phyloP scores from a whole-genome alignment of 2,888 invertebrate genomes.

The Diogma glabrata region DNA sequence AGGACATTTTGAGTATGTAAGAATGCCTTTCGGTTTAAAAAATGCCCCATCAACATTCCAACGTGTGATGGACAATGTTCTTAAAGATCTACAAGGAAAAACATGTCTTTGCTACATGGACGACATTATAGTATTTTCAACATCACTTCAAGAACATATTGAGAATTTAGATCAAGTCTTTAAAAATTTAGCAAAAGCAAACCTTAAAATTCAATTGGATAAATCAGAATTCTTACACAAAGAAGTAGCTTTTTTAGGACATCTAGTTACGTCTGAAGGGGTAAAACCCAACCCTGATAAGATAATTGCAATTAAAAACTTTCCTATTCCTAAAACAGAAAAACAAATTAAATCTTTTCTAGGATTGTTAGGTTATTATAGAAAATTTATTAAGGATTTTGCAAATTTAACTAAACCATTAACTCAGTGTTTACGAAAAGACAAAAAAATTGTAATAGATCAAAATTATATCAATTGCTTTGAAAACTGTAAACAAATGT shows the following conservation, averaged over 20 bases:
- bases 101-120: neutral
- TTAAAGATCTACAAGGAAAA: neutral
- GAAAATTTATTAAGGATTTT: conserved; percentile 15
- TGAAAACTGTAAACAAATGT: neutral
- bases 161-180: neutral
- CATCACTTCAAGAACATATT: neutral
- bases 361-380: neutral
- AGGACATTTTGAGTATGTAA: conserved; percentile 9
- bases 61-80: too few species aligned
- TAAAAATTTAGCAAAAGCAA: neutral
- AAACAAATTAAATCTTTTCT: neutral
- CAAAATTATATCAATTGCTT: conserved; percentile 1
- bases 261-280: neutral
- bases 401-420: conserved; percentile 14
- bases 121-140: neutral
- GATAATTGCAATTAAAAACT: neutral
- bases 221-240: too few species aligned
- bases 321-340: neutral
- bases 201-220: neutral
- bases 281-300: neutral
- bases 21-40: conserved; percentile 12
- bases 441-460: neutral
- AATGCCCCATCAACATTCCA: too few species aligned
- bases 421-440: conserved; percentile 16
- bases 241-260: neutral